Evolutionary conservation across 2,797 vertebrate species (phyloP).

Genomic region (Argyrosomus regius): DNA sequence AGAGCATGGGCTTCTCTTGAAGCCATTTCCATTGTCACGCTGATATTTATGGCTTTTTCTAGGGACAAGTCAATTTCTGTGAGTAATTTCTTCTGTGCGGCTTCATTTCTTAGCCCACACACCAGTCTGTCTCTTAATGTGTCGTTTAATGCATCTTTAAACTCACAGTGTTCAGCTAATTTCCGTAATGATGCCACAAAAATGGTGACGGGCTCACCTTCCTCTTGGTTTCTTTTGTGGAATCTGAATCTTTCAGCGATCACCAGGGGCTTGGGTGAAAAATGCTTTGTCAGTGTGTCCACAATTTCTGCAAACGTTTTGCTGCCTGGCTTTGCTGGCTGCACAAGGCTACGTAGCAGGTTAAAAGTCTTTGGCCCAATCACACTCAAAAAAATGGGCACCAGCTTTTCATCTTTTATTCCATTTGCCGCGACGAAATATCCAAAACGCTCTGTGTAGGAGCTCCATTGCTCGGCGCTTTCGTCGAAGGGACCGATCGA

Average conservation of each 20-base stretch:
- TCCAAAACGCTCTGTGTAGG: too few species aligned
- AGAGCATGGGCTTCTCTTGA: not conserved
- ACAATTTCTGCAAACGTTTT: not conserved
- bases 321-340: not conserved
- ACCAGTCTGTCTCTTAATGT: slow-evolving; percentile 30
- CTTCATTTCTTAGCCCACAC: slow-evolving; percentile 27
- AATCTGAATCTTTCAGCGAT: not conserved
- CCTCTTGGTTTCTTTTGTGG: not conserved
- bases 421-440: not conserved
- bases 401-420: not conserved
- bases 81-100: slow-evolving; percentile 34
- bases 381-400: not conserved
- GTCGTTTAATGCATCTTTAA: not conserved
- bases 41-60: not conserved
- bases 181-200: not conserved
- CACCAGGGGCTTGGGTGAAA: too few species aligned
- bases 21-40: slow-evolving; percentile 10
- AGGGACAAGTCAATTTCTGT: slow-evolving; percentile 7
- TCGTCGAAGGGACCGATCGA: too few species aligned
- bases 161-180: not conserved
- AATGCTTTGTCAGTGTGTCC: not conserved
- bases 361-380: not conserved
- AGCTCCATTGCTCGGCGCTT: too few species aligned
- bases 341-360: not conserved
- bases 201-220: not conserved